Base-by-base conservation (phyloP, 2,888 invertebrate genomes). In the Cephonodes hylas region DNA sequence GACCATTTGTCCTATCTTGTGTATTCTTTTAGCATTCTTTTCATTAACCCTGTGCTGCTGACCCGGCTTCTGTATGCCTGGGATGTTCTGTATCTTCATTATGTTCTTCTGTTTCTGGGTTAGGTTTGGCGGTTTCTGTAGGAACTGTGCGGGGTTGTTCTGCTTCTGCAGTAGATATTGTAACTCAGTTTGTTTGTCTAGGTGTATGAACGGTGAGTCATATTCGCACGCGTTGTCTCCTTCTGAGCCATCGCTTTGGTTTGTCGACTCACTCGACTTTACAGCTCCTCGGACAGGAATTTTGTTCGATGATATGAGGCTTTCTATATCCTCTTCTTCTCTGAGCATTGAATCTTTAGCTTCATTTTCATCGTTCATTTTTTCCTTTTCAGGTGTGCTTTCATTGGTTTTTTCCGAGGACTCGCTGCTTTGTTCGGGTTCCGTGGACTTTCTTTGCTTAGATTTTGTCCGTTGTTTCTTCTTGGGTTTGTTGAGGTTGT, bases 241-340 rank as follows among this genome's bases (percentile, higher is more conserved):
- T 60, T 90, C 91, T 0, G 89, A 86, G 0, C 83, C 80, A 22
- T 89, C 89, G 15, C 85, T 89, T 1, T 75, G 80, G 5, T 74
- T 68, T 18, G 74, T 80, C 0, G 73, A 68, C 34, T 85, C 83
- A 0, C 68, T 72, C 0, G 76, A 61, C 22, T 85, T 84, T 0
- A 69, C 66, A 0, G 89, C 88, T n/a, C 83, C 85, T 0, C 91
- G 91, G 0, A 91, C 91, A 8, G 85, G 70, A 34, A 93, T 93
- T 73, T 91, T 93, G 65, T 93, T 93, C 0, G 93, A 90, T 0
- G 93, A 93, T 59, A 93, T 93, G 1, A 93, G 83, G 60, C 90
- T 91, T 68, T 93, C 93, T 1, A 93, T 93, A 59, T 93, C 93
- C 75, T 93, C 93, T 70, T 91, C 93, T 13, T 61, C 61, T 31